Base-by-base conservation (phyloP, 2,113 vertebrate species). In the Malurus cyaneus region DNA sequence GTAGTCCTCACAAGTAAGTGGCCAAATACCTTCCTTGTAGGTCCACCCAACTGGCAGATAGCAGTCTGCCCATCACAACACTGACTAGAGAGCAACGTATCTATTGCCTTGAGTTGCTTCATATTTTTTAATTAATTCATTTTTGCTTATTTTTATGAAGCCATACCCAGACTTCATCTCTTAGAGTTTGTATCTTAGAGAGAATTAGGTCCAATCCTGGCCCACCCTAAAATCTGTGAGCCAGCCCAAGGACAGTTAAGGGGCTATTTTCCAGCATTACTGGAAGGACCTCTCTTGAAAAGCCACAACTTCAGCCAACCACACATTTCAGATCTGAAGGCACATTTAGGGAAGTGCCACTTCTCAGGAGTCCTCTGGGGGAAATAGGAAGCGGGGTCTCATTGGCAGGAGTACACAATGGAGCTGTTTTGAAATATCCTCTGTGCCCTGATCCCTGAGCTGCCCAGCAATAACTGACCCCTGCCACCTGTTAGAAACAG, bases 401-500 rank as follows among this genome's bases (percentile, higher is more conserved):
- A 36, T 46, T 47, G 0, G 65, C 32, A 8, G 1, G 16, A 3
- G 12, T 25, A n/a, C 1, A 2, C 50, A 69, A 21, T 0, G 0
- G n/a, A 2, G 1, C 15, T 52, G 44, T 52, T 80, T 64, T 56
- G 57, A 89, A 87, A 72, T 11, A 29, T 4, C 8, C 13, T 42
- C 34, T 50, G 50, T 8, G 5, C 25, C 6, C 4, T 0, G 25
- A 32, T 3, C 41, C 31, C 52, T 4, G 21, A 77, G 50, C 54
- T 62, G 54, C 79, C 46, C 23, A 2, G 6, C 36, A 36, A 16
- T 13, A 57, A 53, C 39, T 57, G 72, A 72, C 8, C 1, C 18
- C 15, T 0, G 1, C 4, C 26, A 59, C 24, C 44, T 85, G 61
- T 62, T 15, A 83, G 50, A 77, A 94, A 42, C 14, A 47, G 42